phyloP scores from a whole-genome alignment of 2,113 vertebrate genomes.

The Lontra canadensis region DNA sequence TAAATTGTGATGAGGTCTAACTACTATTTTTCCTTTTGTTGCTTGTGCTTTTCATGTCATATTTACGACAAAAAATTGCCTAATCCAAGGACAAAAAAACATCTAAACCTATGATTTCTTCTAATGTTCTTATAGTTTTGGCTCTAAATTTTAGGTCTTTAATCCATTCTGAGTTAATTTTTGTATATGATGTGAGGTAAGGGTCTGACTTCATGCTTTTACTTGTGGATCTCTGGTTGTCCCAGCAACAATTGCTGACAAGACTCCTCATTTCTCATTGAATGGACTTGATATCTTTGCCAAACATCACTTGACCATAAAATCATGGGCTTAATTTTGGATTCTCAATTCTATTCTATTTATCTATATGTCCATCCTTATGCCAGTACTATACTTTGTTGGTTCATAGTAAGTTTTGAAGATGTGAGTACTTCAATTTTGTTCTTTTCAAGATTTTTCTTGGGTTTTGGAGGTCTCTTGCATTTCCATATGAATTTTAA shows the following conservation, averaged over 20 bases:
- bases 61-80: neutral
- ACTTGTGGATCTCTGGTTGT: neutral
- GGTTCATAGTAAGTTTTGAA: neutral
- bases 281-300: neutral
- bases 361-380: neutral
- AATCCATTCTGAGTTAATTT: neutral
- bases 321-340: neutral
- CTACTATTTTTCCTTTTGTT: neutral
- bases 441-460: neutral
- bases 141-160: neutral
- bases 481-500: neutral
- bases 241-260: neutral
- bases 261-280: neutral
- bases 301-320: neutral
- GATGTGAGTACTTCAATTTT: neutral
- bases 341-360: neutral
- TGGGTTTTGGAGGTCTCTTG: neutral
- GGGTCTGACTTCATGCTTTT: slow-evolving; percentile 1
- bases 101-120: neutral
- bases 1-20: neutral
- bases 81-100: neutral
- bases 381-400: neutral
- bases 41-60: neutral
- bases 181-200: neutral
- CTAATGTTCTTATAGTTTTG: neutral